Conservation (phyloP, 2,113 vertebrate species). For the Melanostigma gelatinosum region DNA sequence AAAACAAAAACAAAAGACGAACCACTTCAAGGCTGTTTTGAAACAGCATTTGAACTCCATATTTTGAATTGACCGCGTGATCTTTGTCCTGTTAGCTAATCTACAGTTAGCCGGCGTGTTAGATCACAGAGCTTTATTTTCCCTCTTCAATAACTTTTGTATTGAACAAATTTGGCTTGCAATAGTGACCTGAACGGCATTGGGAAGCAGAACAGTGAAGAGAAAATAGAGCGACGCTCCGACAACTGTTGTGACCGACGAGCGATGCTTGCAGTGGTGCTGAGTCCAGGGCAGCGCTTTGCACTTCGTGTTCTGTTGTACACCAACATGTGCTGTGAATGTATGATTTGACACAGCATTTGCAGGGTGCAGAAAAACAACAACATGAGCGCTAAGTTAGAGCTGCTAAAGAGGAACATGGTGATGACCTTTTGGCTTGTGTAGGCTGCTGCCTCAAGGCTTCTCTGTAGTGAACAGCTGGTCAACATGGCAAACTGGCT, state of each 20-base stretch:
- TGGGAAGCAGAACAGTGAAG: neutral
- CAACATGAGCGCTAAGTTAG: neutral
- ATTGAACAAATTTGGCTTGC: neutral
- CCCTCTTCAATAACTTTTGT: neutral
- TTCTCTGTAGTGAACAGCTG: conserved; percentile 49
- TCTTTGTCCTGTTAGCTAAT: neutral
- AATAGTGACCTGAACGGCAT: neutral
- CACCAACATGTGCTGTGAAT: neutral
- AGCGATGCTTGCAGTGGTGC: no score
- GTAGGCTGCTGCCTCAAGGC: conserved; percentile 56
- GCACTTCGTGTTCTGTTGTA: neutral
- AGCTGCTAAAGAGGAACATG: conserved; percentile 14
- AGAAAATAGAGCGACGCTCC: neutral
- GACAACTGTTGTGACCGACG: neutral
- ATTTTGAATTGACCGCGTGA: neutral
- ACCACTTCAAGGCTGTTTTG: neutral
- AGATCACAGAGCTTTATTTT: neutral
- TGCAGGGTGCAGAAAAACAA: neutral
- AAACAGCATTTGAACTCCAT: neutral
- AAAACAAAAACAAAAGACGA: neutral
- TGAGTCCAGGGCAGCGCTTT: neutral
- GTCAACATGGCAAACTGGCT: conserved; percentile 55
- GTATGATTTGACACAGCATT: neutral
- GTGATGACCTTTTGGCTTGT: conserved; percentile 47
- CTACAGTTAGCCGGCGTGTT: neutral